Percentiles rank a stretch among this genome's conserved stretches.
These are phyloP conservation scores for Rugalucina vietnamica DNA, from an alignment of 2,888 invertebrate species.

Conservation along the genomic window DNA sequence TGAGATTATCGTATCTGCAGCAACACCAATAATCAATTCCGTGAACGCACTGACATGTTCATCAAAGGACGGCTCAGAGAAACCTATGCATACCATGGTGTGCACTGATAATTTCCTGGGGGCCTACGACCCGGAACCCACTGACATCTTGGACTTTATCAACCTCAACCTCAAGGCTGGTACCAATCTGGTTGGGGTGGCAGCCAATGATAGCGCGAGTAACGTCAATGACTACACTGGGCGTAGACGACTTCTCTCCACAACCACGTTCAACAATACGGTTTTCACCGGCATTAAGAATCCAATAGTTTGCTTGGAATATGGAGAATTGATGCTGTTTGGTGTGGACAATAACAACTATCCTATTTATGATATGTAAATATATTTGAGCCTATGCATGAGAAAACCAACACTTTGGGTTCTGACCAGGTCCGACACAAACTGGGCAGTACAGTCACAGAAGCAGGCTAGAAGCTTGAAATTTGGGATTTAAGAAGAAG, in stretches of 20 bases:
- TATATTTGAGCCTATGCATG: not conserved
- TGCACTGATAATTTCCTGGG: conserved; percentile 74
- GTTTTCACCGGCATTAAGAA: conserved; percentile 78
- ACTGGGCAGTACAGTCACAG: too few relatives aligned
- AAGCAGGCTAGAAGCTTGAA: too few relatives aligned
- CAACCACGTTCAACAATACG: conserved; percentile 68
- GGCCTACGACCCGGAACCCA: conserved; percentile 75
- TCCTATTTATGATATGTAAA: conserved; percentile 82
- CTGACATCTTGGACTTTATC: conserved; percentile 62
- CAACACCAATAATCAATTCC: conserved; percentile 74
- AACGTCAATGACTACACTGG: conserved; percentile 42
- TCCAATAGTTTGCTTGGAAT: conserved; percentile 78
- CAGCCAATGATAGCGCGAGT: conserved; percentile 66
- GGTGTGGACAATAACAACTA: conserved; percentile 77
- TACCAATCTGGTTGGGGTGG: conserved; percentile 70
- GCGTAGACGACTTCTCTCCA: conserved; percentile 76
- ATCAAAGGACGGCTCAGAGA: conserved; percentile 55
- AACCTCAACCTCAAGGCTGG: conserved; percentile 72
- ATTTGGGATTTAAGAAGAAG: too few relatives aligned
- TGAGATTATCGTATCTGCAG: conserved; percentile 71
- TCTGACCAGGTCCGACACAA: too few relatives aligned
- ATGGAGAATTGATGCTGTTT: conserved; percentile 80
- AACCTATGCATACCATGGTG: conserved; percentile 67
- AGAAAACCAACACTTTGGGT: too few relatives aligned
- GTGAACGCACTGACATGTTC: conserved; percentile 74